phyloP scores from a whole-genome alignment of 2,888 invertebrate species.

The Trichopoda pennipes region DNA sequence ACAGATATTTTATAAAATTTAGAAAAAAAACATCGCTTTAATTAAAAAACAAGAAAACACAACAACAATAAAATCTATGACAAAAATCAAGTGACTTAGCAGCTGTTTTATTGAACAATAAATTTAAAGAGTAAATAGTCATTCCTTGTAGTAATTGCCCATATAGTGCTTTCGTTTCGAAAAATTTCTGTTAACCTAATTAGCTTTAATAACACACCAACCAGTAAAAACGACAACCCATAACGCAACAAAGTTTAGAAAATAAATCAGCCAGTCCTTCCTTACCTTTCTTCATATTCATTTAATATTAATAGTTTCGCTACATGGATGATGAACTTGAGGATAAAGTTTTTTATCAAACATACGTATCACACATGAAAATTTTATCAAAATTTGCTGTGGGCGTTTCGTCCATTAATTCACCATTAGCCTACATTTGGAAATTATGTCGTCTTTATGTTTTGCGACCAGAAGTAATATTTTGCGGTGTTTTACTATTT shows the following conservation, averaged over 20 bases:
- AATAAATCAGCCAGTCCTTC: slow-evolving; percentile 11
- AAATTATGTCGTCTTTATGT: slow-evolving; percentile 89
- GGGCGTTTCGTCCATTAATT: slow-evolving; percentile 88
- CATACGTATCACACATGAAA: slow-evolving; percentile 92
- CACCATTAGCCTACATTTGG: slow-evolving; percentile 89
- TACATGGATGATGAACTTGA: slow-evolving; percentile 95
- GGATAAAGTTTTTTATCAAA: slow-evolving; percentile 93
- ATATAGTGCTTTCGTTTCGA: neutral
- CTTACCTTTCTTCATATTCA: slow-evolving; percentile 23
- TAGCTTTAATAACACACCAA: neutral
- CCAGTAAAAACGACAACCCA: neutral
- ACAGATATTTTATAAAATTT: slow-evolving; percentile 41
- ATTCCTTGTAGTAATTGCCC: slow-evolving; percentile 8
- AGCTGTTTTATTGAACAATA: slow-evolving; percentile 10
- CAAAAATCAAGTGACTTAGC: slow-evolving; percentile 57
- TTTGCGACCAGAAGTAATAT: slow-evolving; percentile 89
- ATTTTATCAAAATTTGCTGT: slow-evolving; percentile 90
- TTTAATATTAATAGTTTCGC: slow-evolving; percentile 47
- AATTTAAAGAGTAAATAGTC: slow-evolving; percentile 2
- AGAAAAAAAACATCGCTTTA: slow-evolving; percentile 12
- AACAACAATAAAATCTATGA: slow-evolving; percentile 30
- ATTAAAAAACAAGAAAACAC: slow-evolving; percentile 24
- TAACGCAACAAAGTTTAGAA: slow-evolving; percentile 8
- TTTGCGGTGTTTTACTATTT: slow-evolving; percentile 87
- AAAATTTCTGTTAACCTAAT: slow-evolving; percentile 1